A percentile compares a stretch with the other conserved stretches of the same genome.
Conservation (phyloP, 1,140 invertebrate genomes). For the Apis mellifera region DNA sequence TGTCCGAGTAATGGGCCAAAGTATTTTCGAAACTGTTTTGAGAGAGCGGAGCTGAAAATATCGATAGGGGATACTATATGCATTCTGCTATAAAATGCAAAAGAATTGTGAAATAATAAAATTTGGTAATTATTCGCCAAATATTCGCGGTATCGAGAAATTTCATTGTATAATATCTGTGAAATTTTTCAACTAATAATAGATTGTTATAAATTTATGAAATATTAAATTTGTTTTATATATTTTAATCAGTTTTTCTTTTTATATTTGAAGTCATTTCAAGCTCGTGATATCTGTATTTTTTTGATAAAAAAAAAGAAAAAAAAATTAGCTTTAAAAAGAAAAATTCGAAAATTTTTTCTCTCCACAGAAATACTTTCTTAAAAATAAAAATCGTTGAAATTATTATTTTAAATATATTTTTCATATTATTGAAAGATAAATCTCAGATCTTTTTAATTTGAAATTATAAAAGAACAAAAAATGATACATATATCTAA, state of each 20-base stretch:
- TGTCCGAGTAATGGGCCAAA: not conserved
- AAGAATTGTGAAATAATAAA: not conserved
- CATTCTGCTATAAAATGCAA: not conserved
- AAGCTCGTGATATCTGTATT: too few species aligned
- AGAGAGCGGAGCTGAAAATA: not conserved
- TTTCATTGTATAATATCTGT: too few species aligned
- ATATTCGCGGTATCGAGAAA: not conserved
- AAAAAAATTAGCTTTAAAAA: too few species aligned
- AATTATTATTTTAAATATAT: too few species aligned
- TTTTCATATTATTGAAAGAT: too few species aligned
- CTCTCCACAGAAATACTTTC: too few species aligned
- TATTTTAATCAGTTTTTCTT: too few species aligned
- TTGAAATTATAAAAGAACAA: not conserved
- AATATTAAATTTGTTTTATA: too few species aligned
- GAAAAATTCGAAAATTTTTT: too few species aligned
- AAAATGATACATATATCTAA: not conserved
- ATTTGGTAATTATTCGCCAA: not conserved
- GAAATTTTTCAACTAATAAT: not conserved
- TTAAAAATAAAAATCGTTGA: too few species aligned
- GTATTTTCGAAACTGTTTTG: not conserved
- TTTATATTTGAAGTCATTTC: too few species aligned
- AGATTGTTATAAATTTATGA: not conserved
- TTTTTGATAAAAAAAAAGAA: too few species aligned
- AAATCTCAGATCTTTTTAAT: not conserved
- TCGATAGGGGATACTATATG: not conserved